Conservation (phyloP, 2,797 vertebrate species). For the Eurystomus glaucurus region DNA sequence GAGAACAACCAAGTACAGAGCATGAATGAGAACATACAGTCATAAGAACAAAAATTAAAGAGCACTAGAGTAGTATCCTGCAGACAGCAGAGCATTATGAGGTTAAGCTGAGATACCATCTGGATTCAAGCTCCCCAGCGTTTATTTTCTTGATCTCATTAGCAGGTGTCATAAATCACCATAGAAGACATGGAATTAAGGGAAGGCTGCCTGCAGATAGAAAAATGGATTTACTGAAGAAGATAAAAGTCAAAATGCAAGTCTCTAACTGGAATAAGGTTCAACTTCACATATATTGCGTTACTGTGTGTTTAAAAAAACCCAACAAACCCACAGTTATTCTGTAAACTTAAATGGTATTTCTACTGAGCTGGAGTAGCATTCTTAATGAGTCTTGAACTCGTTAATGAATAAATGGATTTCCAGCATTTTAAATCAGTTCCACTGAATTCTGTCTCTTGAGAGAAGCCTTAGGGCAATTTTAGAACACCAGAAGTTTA, state of each 20-base stretch:
- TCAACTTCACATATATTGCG: accelerated
- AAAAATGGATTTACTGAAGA: not conserved
- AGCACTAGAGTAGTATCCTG: not conserved
- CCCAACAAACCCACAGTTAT: not conserved
- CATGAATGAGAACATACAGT: not conserved
- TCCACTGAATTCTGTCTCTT: not conserved
- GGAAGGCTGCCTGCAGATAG: not conserved
- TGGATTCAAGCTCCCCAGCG: not conserved
- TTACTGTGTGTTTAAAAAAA: not conserved
- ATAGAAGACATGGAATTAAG: not conserved
- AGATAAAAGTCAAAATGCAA: not conserved
- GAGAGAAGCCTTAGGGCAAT: not conserved
- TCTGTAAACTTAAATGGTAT: not conserved
- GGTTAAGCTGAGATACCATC: not conserved
- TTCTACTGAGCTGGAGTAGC: not conserved
- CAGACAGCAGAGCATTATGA: not conserved
- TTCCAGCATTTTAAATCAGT: not conserved
- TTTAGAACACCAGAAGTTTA: not conserved
- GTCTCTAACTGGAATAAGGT: not conserved
- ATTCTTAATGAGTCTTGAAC: not conserved
- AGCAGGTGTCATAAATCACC: not conserved
- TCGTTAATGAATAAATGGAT: not conserved
- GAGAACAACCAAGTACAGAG: not conserved
- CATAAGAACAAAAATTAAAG: not conserved
- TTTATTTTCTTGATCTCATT: not conserved